Conservation (phyloP, 2,888 invertebrate genomes). For the Parnassius glacialis region DNA sequence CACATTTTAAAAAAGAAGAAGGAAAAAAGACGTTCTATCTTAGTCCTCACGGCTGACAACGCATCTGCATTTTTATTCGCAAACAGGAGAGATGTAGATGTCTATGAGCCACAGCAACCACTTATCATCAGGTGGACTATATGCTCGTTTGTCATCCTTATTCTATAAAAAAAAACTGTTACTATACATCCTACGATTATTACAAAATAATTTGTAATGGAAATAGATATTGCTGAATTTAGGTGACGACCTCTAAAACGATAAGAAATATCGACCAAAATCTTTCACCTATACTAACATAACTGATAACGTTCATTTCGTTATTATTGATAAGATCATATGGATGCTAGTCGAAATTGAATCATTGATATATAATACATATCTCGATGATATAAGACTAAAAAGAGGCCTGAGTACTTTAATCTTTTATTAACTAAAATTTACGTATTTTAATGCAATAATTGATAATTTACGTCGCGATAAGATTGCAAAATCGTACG, state of each 20-base stretch:
- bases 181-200: background rate
- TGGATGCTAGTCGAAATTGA: background rate
- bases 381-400: constrained; percentile 27
- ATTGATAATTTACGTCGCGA: constrained; percentile 37
- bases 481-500: constrained; percentile 67
- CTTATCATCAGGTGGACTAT: too few species aligned
- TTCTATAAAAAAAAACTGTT: too few species aligned
- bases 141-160: too few species aligned
- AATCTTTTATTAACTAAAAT: constrained; percentile 31
- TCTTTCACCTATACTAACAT: constrained; percentile 6
- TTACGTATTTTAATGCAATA: constrained; percentile 33
- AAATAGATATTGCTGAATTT: background rate
- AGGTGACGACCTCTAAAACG: constrained; percentile 8
- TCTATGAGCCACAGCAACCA: too few species aligned
- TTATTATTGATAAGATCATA: constrained; percentile 16
- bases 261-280: constrained; percentile 2
- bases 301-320: constrained; percentile 14
- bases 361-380: too few species aligned
- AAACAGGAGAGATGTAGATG: too few species aligned
- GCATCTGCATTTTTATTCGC: too few species aligned
- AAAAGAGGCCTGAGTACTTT: constrained; percentile 24
- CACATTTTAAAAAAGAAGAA: too few species aligned
- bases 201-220: background rate
- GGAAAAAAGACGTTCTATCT: too few species aligned
- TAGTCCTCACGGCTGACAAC: too few species aligned